These are phyloP conservation scores for Pipistrellus pygmaeus DNA, from an alignment of 2,797 vertebrate genomes.

Conservation along the genomic window DNA sequence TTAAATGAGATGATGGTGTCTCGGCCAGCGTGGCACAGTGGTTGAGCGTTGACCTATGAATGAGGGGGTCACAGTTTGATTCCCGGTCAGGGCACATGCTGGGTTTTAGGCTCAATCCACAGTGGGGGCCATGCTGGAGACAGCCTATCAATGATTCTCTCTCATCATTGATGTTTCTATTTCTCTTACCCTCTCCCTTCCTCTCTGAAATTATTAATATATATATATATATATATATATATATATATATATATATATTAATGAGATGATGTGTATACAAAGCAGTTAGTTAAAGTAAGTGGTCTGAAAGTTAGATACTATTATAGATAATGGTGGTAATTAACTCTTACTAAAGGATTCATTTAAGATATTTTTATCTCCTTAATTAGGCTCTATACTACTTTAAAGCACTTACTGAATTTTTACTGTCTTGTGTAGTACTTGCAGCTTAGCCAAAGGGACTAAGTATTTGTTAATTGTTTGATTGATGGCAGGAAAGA, in stretches of 20 bases:
- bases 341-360: conserved; percentile 41
- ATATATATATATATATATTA: not conserved
- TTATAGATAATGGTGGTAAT: not conserved
- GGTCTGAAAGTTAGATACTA: conserved; percentile 24
- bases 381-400: not conserved
- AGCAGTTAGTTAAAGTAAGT: not conserved
- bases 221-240: not conserved
- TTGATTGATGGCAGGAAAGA: conserved; percentile 26
- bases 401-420: not conserved
- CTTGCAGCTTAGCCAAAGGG: conserved; percentile 30
- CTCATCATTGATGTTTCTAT: no score
- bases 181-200: no score
- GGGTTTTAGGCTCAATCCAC: no score
- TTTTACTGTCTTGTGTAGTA: not conserved
- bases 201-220: no score
- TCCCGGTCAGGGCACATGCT: no score
- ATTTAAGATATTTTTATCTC: conserved; percentile 35
- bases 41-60: no score
- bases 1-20: not conserved
- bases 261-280: not conserved
- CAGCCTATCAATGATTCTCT: no score
- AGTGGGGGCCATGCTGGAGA: no score
- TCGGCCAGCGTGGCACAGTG: no score
- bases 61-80: no score
- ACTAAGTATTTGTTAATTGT: conserved; percentile 37